These are phyloP conservation scores for Mareca penelope DNA, from an alignment of 2,797 vertebrate genomes.

Conservation along the genomic window DNA sequence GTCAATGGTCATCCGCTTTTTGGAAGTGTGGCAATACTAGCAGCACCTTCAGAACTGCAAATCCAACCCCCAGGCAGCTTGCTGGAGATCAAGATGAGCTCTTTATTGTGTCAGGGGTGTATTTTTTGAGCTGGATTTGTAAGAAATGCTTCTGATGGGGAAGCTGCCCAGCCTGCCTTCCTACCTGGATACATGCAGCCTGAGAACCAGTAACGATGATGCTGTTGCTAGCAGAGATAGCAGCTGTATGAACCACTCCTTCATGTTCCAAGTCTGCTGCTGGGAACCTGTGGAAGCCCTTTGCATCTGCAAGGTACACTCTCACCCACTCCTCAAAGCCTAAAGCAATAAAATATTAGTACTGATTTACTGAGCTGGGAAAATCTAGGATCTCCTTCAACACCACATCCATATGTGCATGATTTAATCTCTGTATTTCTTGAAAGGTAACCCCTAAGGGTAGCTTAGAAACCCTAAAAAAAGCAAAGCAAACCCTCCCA, in stretches of 20 bases:
- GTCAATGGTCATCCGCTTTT: not conserved
- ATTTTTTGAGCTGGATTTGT: not conserved
- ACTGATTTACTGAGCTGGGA: not conserved
- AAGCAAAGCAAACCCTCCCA: slow-evolving; percentile 69
- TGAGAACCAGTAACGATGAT: slow-evolving; percentile 79
- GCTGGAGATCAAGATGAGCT: not conserved
- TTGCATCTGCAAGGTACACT: slow-evolving; percentile 68
- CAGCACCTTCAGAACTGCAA: not conserved
- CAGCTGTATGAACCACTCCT: slow-evolving; percentile 75
- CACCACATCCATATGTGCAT: not conserved
- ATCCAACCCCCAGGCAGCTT: not conserved
- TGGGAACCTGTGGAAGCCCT: slow-evolving; percentile 73
- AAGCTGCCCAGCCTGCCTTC: not conserved
- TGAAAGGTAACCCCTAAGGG: not conserved
- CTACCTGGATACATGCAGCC: slow-evolving; percentile 83
- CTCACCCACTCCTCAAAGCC: slow-evolving; percentile 76
- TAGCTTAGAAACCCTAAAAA: not conserved
- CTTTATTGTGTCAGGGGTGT: accelerated
- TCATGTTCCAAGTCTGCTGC: slow-evolving; percentile 75
- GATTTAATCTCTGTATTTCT: not conserved
- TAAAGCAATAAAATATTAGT: slow-evolving; percentile 25
- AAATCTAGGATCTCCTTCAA: not conserved
- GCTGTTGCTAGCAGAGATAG: slow-evolving; percentile 69
- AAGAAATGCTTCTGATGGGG: not conserved
- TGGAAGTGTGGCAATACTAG: not conserved